phyloP scores from a whole-genome alignment of 1,140 invertebrate genomes.

The Drosophila ohnishii region DNA sequence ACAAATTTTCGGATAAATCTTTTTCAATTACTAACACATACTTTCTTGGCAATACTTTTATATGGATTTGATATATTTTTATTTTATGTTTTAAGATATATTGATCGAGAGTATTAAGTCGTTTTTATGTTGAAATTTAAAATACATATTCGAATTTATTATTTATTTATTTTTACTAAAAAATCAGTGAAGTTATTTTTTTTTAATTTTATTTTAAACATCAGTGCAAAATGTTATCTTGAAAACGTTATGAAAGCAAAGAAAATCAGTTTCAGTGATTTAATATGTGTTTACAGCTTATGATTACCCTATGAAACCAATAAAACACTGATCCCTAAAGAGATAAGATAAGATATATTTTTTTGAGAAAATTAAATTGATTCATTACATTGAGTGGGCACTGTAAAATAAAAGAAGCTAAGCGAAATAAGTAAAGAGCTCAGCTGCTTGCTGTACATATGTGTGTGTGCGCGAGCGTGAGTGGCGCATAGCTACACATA shows the following conservation, averaged over 20 bases:
- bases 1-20: neutral
- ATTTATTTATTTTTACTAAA: too few relatives aligned
- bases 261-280: neutral
- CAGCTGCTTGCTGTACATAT: conserved; percentile 6
- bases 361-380: neutral
- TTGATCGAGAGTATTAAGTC: neutral
- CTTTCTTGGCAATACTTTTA: neutral
- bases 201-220: neutral
- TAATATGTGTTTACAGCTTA: neutral
- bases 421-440: conserved; percentile 25
- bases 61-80: neutral
- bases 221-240: neutral
- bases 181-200: too few relatives aligned
- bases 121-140: neutral
- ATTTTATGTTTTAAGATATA: neutral
- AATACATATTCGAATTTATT: too few relatives aligned
- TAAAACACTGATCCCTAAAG: neutral
- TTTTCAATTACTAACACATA: neutral
- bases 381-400: neutral
- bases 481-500: conserved; percentile 47
- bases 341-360: neutral
- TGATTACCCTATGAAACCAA: neutral
- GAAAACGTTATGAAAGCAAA: neutral
- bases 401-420: conserved; percentile 21
- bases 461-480: conserved; percentile 6